Percentiles rank a stretch among this genome's conserved stretches.
Evolutionary conservation across 2,113 vertebrate genomes (phyloP).

Genomic region (Brienomyrus brachyistius): DNA sequence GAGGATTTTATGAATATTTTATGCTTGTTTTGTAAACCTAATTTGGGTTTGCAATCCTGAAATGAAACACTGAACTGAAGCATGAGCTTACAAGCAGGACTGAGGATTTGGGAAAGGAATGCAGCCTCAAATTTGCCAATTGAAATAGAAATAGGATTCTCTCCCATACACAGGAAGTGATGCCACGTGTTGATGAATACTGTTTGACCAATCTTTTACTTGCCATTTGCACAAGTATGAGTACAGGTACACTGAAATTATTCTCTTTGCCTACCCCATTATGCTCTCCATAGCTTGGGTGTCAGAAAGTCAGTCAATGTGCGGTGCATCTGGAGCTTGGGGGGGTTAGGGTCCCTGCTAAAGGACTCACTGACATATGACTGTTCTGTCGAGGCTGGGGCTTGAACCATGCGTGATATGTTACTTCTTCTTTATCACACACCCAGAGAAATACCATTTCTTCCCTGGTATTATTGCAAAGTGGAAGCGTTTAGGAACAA

Average conservation of each 20-base stretch:
- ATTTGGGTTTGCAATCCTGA: neutral
- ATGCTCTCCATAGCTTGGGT: neutral
- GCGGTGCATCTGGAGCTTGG: no score
- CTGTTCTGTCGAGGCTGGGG: no score
- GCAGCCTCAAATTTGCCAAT: neutral
- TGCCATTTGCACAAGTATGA: neutral
- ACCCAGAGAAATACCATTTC: neutral
- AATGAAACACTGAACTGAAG: neutral
- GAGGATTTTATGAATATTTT: neutral
- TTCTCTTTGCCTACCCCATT: neutral
- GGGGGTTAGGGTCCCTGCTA: no score
- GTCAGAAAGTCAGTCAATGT: no score
- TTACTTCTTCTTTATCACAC: neutral
- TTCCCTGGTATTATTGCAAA: no score
- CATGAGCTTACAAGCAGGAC: neutral
- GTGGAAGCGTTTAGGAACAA: no score
- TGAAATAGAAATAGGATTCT: neutral
- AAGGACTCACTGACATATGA: no score
- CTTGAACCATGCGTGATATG: no score
- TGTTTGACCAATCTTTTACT: neutral
- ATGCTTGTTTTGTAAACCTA: neutral
- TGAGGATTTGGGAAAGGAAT: neutral
- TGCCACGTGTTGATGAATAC: neutral
- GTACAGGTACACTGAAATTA: neutral
- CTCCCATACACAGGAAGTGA: neutral